Evolutionary conservation across 2,113 vertebrate species (phyloP).

Genomic region (Setophaga coronata): DNA sequence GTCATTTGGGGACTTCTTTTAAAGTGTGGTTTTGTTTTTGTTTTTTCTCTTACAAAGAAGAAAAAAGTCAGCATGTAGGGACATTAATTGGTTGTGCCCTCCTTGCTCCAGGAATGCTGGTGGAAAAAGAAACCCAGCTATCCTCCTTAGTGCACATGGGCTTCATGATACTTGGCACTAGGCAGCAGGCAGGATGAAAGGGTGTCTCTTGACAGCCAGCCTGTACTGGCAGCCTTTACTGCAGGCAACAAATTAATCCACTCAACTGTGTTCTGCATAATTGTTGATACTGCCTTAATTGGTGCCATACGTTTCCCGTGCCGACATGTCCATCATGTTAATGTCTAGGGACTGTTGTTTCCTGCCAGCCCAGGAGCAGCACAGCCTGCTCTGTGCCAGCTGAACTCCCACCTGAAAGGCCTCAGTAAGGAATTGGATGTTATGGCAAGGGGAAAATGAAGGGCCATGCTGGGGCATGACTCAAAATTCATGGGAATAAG

Average conservation of each 20-base stretch:
- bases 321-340: background rate
- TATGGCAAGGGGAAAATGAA: background rate
- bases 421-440: background rate
- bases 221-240: slow-evolving; percentile 41
- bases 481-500: background rate
- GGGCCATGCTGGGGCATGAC: background rate
- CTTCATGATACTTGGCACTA: slow-evolving; percentile 18
- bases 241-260: slow-evolving; percentile 57
- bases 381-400: background rate
- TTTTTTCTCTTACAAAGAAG: background rate
- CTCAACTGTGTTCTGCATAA: slow-evolving; percentile 53
- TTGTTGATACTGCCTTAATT: slow-evolving; percentile 64
- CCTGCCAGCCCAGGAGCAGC: background rate
- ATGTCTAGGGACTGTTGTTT: slow-evolving; percentile 27
- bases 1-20: background rate
- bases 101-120: background rate
- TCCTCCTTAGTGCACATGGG: background rate
- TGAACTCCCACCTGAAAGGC: background rate
- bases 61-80: background rate
- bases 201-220: slow-evolving; percentile 46
- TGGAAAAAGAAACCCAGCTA: background rate
- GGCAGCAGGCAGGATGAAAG: slow-evolving; percentile 36
- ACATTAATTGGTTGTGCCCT: background rate
- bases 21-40: background rate
- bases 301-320: slow-evolving; percentile 41